A percentile compares a stretch with the other conserved stretches of the same genome.
These are phyloP conservation scores for Blastomussa wellsi DNA, from an alignment of 92 coral and sea anemone species.

Conservation along the genomic window DNA sequence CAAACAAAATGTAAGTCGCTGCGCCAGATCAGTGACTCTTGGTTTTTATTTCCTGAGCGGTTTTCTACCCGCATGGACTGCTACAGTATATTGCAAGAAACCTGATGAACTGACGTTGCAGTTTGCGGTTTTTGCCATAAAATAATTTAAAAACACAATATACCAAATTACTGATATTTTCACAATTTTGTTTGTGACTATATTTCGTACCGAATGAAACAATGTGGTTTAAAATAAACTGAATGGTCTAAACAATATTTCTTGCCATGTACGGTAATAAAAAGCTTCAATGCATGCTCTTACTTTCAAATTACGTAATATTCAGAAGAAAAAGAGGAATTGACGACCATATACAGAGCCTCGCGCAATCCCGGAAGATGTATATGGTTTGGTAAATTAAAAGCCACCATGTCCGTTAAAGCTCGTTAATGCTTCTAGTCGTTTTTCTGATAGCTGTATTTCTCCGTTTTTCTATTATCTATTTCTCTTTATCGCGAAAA, in stretches of 20 bases:
- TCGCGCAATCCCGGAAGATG: no score
- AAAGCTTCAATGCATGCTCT: not conserved
- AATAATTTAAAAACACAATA: not conserved
- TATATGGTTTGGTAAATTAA: no score
- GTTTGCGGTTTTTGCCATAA: not conserved
- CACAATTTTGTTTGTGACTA: not conserved
- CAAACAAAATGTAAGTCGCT: no score
- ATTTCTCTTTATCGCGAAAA: not conserved
- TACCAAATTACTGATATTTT: not conserved
- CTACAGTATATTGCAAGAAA: no score
- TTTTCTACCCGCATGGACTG: no score
- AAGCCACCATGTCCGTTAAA: not conserved
- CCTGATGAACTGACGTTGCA: no score
- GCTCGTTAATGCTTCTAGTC: no score
- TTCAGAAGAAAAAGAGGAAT: not conserved
- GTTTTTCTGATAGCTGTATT: no score
- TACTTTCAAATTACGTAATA: not conserved
- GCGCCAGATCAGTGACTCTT: not conserved
- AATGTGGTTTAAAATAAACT: not conserved
- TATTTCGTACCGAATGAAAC: not conserved
- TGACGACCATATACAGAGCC: no score
- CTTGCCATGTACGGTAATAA: not conserved
- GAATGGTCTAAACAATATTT: not conserved
- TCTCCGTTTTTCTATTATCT: no score
- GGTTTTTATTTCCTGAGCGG: not conserved